Evolutionary conservation across 2,888 invertebrate genomes (phyloP), one percentile per base, ranked within the genome.

Genomic region (Hypselothyrea guttata): DNA sequence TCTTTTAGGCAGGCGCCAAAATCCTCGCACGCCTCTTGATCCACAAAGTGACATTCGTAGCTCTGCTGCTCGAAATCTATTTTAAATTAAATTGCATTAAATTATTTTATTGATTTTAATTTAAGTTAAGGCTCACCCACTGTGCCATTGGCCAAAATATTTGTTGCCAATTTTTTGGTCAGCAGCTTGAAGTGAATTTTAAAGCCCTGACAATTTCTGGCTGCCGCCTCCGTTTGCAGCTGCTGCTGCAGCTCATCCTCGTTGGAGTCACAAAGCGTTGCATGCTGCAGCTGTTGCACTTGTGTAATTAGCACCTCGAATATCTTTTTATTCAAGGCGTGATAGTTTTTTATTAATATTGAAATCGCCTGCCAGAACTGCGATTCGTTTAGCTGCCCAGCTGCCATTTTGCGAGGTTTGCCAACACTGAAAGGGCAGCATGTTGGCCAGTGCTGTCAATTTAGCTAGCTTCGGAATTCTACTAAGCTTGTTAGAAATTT

Each of bases 311-410:
- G 59, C 34, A 87, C 86, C 2, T 93, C 93, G 88, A 93, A 92
- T 84, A 95, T 90, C 86, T 94, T 93, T 76, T 93, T 93, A 88
- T 95, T 95, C 4, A 95, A 90, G 54, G 94, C 91, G 86, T 95
- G 94, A 46, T 95, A 94, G 87, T 94, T 94, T 52, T 90, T 91
- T 56, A 94, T 87, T 85, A 94, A 92, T 67, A 95, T 91, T 46
- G 90, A 86, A 47, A 94, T 88, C 1, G 93, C 91, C 59, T 91
- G 90, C 93, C 94, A 95, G 89, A 94, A 95, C 60, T 92, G 75
- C n/a, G 55, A 9, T 47, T 76, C 68, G 4, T 45, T 47, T 16
- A 75, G 31, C 18, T 40, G 46, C 30, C 30, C 46, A 51, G 47
- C 27, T 58, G 54, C 60, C 60, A 66, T 66, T 56, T 63, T 35